These are phyloP conservation scores for Lates japonicus DNA, from an alignment of 2,797 vertebrate species.

Conservation along the genomic window DNA sequence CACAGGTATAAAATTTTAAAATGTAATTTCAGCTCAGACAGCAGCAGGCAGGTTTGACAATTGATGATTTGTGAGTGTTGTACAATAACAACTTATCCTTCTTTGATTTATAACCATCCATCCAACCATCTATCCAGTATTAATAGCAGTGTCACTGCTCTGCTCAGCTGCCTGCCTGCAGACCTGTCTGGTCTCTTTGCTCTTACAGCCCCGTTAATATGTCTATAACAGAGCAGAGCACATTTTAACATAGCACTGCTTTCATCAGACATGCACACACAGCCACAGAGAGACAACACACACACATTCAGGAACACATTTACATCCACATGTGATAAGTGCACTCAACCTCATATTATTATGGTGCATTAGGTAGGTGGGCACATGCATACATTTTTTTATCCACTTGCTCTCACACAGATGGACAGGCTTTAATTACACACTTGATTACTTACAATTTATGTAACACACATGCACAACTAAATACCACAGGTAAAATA, in stretches of 20 bases:
- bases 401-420: not conserved
- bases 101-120: conserved; percentile 22
- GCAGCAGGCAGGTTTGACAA: conserved; percentile 9
- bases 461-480: not conserved
- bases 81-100: conserved; percentile 4
- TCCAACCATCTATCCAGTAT: conserved; percentile 21
- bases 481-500: not conserved
- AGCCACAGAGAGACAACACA: not conserved
- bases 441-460: not conserved
- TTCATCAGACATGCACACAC: conserved; percentile 15
- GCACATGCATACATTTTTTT: conserved; percentile 11
- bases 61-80: conserved; percentile 5
- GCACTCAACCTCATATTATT: conserved; percentile 23
- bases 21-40: conserved; percentile 15
- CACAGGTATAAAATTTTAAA: conserved; percentile 4
- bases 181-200: conserved; percentile 28
- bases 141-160: conserved; percentile 13
- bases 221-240: conserved; percentile 16
- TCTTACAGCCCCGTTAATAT: conserved; percentile 36
- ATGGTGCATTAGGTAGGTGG: conserved; percentile 11
- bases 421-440: not conserved
- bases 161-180: conserved; percentile 3
- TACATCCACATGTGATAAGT: conserved; percentile 26
- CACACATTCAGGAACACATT: conserved; percentile 16
- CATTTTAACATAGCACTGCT: not conserved